These are phyloP conservation scores for Apodemia mormo DNA, from an alignment of 2,888 invertebrate genomes.

Conservation along the genomic window DNA sequence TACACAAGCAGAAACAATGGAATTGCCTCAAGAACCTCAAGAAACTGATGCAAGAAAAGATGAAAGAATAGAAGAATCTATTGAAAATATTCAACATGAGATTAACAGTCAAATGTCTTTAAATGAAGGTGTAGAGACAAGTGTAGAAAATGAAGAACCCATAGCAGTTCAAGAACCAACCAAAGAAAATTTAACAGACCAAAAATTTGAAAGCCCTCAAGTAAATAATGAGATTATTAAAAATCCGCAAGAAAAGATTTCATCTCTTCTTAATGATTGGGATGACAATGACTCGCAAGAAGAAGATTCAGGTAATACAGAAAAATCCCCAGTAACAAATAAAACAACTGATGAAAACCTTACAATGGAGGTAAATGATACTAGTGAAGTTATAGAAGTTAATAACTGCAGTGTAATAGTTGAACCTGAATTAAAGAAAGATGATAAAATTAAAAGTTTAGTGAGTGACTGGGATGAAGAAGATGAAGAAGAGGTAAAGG, in stretches of 20 bases:
- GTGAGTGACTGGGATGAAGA: slow-evolving; percentile 80
- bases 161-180: neutral
- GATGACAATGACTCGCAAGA: slow-evolving; percentile 76
- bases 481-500: slow-evolving; percentile 54
- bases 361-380: slow-evolving; percentile 21
- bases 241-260: slow-evolving; percentile 57
- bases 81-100: slow-evolving; percentile 74
- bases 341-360: slow-evolving; percentile 21
- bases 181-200: slow-evolving; percentile 17
- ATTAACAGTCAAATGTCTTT: slow-evolving; percentile 60
- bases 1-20: slow-evolving; percentile 28
- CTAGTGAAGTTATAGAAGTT: slow-evolving; percentile 22
- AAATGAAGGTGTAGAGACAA: slow-evolving; percentile 23
- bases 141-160: neutral
- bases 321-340: slow-evolving; percentile 24
- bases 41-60: slow-evolving; percentile 39
- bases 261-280: slow-evolving; percentile 74
- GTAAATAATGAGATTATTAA: slow-evolving; percentile 15
- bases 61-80: slow-evolving; percentile 61
- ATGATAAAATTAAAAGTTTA: slow-evolving; percentile 66
- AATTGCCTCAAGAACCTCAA: slow-evolving; percentile 22
- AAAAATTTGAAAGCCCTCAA: slow-evolving; percentile 14
- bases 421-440: slow-evolving; percentile 43
- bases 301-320: slow-evolving; percentile 40
- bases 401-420: slow-evolving; percentile 23